Conservation (phyloP, 2,888 invertebrate species). For the Byasa hedistus region DNA sequence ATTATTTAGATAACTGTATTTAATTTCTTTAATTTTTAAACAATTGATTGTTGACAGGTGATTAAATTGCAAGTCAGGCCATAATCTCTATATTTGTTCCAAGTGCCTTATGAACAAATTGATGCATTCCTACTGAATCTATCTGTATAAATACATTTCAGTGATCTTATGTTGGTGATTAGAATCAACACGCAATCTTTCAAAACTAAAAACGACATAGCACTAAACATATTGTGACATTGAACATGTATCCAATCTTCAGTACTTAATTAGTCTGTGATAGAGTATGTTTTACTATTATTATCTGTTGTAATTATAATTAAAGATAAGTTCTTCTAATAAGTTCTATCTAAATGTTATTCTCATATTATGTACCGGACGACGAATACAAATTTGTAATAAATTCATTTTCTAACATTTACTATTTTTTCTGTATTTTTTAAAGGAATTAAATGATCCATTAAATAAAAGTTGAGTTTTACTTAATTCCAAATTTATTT, state of each 20-base stretch:
- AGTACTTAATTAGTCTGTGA: constrained; percentile 72
- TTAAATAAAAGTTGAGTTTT: constrained; percentile 29
- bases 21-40: constrained; percentile 33
- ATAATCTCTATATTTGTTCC: constrained; percentile 67
- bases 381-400: constrained; percentile 78
- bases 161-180: constrained; percentile 1
- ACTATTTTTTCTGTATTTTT: constrained; percentile 75
- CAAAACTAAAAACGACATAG: constrained; percentile 6
- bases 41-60: constrained; percentile 34
- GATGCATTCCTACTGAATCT: constrained; percentile 62
- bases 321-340: constrained; percentile 32
- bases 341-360: constrained; percentile 17
- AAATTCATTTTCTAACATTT: constrained; percentile 74
- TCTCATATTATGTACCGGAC: constrained; percentile 33
- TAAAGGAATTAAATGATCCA: constrained; percentile 64
- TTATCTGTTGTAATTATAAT: constrained; percentile 28
- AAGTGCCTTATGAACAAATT: constrained; percentile 78
- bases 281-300: constrained; percentile 52
- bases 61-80: constrained; percentile 45
- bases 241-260: constrained; percentile 37
- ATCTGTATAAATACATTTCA: constrained; percentile 5
- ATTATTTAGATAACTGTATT: constrained; percentile 20
- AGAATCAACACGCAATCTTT: background rate
- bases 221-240: constrained; percentile 25
- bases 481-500: too few relatives aligned